Evolutionary conservation across 2,888 invertebrate species (phyloP), one percentile per base, ranked within the genome.

Genomic region (Calephelis perditalis): DNA sequence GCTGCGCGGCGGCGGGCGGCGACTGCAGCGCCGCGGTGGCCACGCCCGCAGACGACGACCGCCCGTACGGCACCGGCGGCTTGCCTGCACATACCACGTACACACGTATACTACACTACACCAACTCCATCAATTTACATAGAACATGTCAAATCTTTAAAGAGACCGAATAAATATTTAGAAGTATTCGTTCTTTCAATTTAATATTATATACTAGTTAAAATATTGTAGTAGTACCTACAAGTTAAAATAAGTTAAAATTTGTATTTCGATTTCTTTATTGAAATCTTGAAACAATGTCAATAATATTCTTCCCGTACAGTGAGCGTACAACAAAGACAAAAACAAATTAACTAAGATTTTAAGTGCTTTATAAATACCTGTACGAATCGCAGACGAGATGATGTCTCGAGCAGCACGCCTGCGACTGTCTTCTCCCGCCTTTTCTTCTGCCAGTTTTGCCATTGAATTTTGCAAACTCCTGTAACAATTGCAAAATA

Each of bases 371-470:
- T 1, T 6, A 7, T 40, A 26, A 26, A 66, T 70, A 88, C 90
- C 90, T 65, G 89, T 87, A 65, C 88, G 92, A 73, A 95, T 93
- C 70, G 94, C 95, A 77, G 93, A 92, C 66, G 94, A 93, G 67
- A 95, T 95, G 71, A 95, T 94, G 75, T 93, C 94, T 60, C 95
- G 92, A 2, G 95, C 95, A 70, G 94, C 94, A 75, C 93, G 93
- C 56, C 93, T 86, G 58, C 87, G 78, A 59, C 70, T 71, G 78
- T 91, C 77, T 85, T 93, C 80, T 81, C 91, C 88, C 11, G 81
- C 70, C 67, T 86, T 87, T 70, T 89, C 91, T 67, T 91, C 92
- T 37, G 87, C 92, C 63, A 93, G 72, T 68, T 93, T 84, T 7
- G 93, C 93, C 82, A 93, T 93, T 7, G 93, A 93, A 74, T 92